Percentiles rank a stretch among this genome's conserved stretches.
Conservation (phyloP, 1,140 invertebrate species). For the Leptinotarsa undecemlineata region DNA sequence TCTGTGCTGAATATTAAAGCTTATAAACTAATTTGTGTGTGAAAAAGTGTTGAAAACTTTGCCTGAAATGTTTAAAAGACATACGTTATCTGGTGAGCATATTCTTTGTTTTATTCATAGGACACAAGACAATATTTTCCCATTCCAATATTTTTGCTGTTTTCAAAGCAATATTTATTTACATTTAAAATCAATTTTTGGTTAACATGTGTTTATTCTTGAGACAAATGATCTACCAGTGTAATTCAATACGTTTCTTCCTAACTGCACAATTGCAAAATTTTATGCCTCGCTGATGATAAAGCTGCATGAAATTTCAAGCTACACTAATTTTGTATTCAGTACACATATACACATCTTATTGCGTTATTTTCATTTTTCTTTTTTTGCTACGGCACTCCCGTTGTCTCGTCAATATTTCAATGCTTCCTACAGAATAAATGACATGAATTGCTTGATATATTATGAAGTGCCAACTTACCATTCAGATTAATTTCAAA, state of each 20-base stretch:
- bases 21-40: conserved; percentile 10
- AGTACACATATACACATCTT: neutral
- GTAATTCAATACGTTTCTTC: neutral
- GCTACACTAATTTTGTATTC: conserved; percentile 11
- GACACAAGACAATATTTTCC: neutral
- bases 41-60: conserved; percentile 12
- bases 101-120: neutral
- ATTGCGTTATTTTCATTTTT: conserved; percentile 16
- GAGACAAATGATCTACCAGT: neutral
- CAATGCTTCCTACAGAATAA: neutral
- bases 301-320: conserved; percentile 16
- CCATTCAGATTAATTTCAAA: neutral
- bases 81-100: neutral
- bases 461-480: neutral
- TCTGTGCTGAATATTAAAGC: conserved; percentile 11
- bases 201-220: neutral
- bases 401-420: neutral
- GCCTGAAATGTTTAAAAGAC: neutral
- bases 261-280: conserved; percentile 12
- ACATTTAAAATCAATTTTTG: neutral
- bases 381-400: neutral
- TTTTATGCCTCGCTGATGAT: conserved; percentile 8
- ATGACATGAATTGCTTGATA: neutral
- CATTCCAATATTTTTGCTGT: neutral
- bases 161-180: neutral